Conservation (phyloP, 2,797 vertebrate genomes). For the Sebastes trivittatus region DNA sequence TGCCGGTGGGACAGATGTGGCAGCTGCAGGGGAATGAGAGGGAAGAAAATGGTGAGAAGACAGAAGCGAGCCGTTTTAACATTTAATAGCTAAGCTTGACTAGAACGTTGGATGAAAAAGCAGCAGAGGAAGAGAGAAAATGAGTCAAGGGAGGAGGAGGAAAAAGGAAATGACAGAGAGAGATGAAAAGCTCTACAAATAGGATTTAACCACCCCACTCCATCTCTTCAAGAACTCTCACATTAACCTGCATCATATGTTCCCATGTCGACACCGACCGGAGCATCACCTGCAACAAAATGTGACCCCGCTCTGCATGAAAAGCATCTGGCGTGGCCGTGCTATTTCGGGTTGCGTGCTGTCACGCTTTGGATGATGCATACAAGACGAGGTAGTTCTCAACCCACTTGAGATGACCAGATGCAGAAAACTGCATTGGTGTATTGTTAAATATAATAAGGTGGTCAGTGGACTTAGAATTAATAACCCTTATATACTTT, state of each 20-base stretch:
- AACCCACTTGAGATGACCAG: not conserved
- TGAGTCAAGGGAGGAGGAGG: not conserved
- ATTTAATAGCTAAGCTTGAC: too few relatives aligned
- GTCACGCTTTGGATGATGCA: constrained; percentile 1
- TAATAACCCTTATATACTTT: too few relatives aligned
- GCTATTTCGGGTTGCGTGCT: constrained; percentile 18
- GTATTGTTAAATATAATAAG: not conserved
- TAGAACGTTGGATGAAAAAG: not conserved
- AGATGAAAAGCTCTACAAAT: constrained; percentile 24
- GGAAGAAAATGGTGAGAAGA: not conserved
- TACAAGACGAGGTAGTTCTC: not conserved
- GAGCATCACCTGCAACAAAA: constrained; percentile 6
- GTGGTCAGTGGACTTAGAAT: not conserved
- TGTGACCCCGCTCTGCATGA: not conserved
- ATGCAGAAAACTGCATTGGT: not conserved
- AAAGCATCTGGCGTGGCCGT: not conserved
- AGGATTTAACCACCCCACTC: constrained; percentile 19
- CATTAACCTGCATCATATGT: not conserved
- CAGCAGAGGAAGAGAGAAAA: not conserved
- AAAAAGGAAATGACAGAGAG: constrained; percentile 3
- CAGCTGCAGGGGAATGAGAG: constrained; percentile 27
- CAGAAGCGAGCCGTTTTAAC: too few relatives aligned
- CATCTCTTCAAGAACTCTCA: not conserved
- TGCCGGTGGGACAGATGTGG: constrained; percentile 48
- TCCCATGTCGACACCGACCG: not conserved